Conservation (phyloP, 2,113 vertebrate genomes). For the Orycteropus afer region DNA sequence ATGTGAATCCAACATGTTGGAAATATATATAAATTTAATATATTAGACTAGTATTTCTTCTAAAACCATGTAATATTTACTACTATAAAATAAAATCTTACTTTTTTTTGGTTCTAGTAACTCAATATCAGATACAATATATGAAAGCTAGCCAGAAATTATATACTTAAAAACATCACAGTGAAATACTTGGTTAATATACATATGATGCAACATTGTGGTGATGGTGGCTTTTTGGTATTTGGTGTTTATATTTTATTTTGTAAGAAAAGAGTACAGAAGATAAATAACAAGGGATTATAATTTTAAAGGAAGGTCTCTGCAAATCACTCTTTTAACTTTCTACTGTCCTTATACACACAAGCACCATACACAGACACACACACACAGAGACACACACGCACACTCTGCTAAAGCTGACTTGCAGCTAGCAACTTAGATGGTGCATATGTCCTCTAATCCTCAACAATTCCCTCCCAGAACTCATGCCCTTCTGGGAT, state of each 20-base stretch:
- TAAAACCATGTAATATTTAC: slow-evolving; percentile 9
- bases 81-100: neutral
- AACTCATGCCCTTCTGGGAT: neutral
- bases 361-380: accelerated
- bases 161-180: neutral
- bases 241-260: neutral
- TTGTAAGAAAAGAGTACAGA: neutral
- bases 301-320: neutral
- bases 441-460: too few relatives aligned
- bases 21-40: slow-evolving; percentile 12
- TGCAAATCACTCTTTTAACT: neutral
- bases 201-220: neutral
- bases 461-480: neutral
- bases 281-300: neutral
- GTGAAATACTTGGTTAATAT: neutral
- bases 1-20: slow-evolving; percentile 27
- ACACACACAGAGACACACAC: neutral
- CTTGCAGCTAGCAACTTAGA: too few relatives aligned
- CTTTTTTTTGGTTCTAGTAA: neutral
- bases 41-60: slow-evolving; percentile 22
- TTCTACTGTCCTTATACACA: too few relatives aligned
- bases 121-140: neutral
- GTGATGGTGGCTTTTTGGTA: neutral
- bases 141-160: slow-evolving; percentile 15
- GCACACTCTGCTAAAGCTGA: neutral